Evolutionary conservation across 2,113 vertebrate species (phyloP).

Genomic region (Syrrhaptes paradoxus): DNA sequence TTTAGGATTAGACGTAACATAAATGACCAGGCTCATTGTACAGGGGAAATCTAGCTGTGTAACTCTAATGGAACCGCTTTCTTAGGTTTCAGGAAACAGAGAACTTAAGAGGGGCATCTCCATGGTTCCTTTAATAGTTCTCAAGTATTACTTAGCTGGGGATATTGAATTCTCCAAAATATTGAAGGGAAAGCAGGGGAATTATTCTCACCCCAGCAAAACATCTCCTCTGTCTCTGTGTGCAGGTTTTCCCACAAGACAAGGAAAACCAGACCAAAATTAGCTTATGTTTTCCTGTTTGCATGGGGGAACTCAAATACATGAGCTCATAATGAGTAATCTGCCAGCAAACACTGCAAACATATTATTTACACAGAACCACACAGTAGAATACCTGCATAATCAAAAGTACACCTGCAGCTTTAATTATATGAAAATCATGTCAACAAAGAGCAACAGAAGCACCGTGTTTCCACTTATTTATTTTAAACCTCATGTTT

Average conservation of each 20-base stretch:
- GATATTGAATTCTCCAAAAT: neutral
- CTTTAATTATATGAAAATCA: constrained; percentile 39
- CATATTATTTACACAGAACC: neutral
- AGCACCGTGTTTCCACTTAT: neutral
- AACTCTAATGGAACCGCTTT: neutral
- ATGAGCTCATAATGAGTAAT: constrained; percentile 57
- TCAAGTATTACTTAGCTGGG: neutral
- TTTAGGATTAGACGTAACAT: neutral
- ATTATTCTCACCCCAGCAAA: neutral
- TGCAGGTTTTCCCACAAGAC: neutral
- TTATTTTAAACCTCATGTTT: neutral
- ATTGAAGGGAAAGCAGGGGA: neutral
- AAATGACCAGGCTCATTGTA: neutral
- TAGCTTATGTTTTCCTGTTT: neutral
- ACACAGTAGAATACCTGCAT: constrained; percentile 14
- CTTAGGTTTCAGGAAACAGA: neutral
- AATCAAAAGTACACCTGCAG: constrained; percentile 37
- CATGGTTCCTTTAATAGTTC: neutral
- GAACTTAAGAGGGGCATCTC: neutral
- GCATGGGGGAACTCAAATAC: constrained; percentile 39
- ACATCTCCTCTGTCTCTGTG: neutral
- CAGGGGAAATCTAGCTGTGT: neutral
- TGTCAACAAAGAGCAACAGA: neutral
- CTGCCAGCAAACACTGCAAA: neutral
- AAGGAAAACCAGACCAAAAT: neutral